Percentiles rank a stretch among this genome's conserved stretches.
These are phyloP conservation scores for Dasypus novemcinctus DNA, from an alignment of 2,113 vertebrate genomes.

Conservation along the genomic window DNA sequence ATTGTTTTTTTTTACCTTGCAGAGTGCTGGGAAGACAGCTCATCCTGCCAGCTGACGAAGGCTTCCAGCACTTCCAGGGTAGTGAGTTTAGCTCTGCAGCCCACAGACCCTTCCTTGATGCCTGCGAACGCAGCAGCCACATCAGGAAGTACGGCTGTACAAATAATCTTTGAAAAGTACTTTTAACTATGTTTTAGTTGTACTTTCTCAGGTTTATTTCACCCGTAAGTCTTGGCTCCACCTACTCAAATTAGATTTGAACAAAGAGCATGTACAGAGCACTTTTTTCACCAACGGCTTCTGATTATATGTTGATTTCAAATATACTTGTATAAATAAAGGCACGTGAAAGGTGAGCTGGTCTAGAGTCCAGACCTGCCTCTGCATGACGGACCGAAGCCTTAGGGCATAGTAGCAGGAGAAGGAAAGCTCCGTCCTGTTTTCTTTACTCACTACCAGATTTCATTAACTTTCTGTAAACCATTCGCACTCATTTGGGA, in stretches of 20 bases:
- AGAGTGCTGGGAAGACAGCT: slow-evolving; percentile 89
- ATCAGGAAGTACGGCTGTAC: slow-evolving; percentile 82
- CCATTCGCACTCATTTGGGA: background rate
- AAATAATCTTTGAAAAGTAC: background rate
- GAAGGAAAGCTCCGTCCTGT: background rate
- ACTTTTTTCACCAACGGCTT: background rate
- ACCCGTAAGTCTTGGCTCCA: background rate
- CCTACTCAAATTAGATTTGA: background rate
- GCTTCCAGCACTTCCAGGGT: slow-evolving; percentile 85
- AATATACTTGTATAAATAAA: background rate
- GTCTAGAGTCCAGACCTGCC: background rate
- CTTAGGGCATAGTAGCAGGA: background rate
- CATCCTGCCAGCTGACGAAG: slow-evolving; percentile 84
- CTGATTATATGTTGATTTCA: background rate
- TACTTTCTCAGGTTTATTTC: background rate
- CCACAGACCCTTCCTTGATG: background rate
- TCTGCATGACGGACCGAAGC: background rate
- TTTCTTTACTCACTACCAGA: background rate
- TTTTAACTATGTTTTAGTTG: background rate
- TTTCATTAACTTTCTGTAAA: background rate
- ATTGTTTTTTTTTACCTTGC: slow-evolving; percentile 4
- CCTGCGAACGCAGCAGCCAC: slow-evolving; percentile 56
- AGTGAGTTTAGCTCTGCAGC: slow-evolving; percentile 12
- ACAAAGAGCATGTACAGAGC: background rate
- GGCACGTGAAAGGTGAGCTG: background rate